phyloP scores from a whole-genome alignment of 2,888 invertebrate species.

The Thysanoteuthis rhombus region DNA sequence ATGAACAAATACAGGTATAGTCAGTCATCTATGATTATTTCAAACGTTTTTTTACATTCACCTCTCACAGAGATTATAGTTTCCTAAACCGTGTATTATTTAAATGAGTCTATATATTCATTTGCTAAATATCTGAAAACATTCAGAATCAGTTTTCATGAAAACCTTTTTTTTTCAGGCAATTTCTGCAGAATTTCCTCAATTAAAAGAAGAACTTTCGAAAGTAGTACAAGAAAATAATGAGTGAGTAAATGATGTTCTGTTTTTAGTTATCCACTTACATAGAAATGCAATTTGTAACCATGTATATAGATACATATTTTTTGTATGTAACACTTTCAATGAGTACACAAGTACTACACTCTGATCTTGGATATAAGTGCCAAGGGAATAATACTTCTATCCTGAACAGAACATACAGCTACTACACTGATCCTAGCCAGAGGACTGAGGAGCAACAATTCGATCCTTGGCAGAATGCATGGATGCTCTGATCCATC shows the following conservation, averaged over 20 bases:
- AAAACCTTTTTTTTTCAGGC: background rate
- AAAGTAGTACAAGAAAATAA: constrained; percentile 27
- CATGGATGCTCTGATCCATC: no score
- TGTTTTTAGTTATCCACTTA: no score
- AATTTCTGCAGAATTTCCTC: constrained; percentile 13
- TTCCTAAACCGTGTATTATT: background rate
- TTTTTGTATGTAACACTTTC: no score
- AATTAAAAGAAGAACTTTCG: constrained; percentile 19
- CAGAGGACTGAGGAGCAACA: no score
- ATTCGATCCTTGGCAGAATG: no score
- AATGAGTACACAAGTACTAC: no score
- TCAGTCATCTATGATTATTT: background rate
- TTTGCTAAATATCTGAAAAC: background rate
- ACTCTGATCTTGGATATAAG: no score
- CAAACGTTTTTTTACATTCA: background rate
- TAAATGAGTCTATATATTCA: background rate
- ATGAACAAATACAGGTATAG: background rate
- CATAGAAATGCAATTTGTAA: no score
- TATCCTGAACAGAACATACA: no score
- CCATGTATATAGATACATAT: no score
- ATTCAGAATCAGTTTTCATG: background rate
- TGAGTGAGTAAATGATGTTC: background rate
- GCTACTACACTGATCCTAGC: no score
- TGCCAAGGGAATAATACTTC: no score
- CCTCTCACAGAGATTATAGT: background rate